Evolutionary conservation across 1,140 invertebrate species (phyloP), one percentile per base, ranked within the genome.

Genomic region (Microplitis demolitor): DNA sequence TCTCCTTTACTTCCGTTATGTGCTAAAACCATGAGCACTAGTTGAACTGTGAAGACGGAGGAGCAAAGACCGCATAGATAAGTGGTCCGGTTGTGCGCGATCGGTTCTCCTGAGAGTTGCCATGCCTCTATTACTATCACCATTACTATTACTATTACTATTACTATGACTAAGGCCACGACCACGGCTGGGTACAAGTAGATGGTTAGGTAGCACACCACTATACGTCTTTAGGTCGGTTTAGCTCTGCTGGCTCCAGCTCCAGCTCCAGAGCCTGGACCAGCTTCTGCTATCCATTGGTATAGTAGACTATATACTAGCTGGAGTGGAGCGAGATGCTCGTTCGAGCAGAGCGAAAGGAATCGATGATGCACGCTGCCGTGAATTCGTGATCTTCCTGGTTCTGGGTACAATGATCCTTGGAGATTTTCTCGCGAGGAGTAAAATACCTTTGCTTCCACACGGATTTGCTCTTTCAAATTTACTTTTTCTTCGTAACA

Each of bases 371-470:
- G 64, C 64, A 79, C 76, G 77, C 77, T 50, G 75, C 56, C 74
- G 74, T 78, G 76, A 79, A 78, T 77, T 76, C 71, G 51, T 78
- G 71, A 76, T 79, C 76, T 75, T 74, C 39, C 51, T 71, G 58
- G 35, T 62, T 31, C 54, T 51, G 33, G 53, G 13, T 45, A 71
- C 35, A 74, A 50, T 33, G 35, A 68, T 45, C 64, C 39, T 45
- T 9, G 11, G 39, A 45, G 34, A 53, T 56, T 54, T 71, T 54
- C 50, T 71, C 45, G 69, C 50, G 50, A 64, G 61, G n/a, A 53
- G 39, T 33, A 24, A 58, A 58, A 58, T 53, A 45, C 33, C 62
- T 54, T 45, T 11, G 39, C 50, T 16, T 33, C 33, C 33, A 56
- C 33, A 54, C 31, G 39, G 9, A 51, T 35, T 56, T 13, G 14